These are phyloP conservation scores for Alligator mississippiensis DNA, from an alignment of 2,113 vertebrate genomes.

Conservation along the genomic window DNA sequence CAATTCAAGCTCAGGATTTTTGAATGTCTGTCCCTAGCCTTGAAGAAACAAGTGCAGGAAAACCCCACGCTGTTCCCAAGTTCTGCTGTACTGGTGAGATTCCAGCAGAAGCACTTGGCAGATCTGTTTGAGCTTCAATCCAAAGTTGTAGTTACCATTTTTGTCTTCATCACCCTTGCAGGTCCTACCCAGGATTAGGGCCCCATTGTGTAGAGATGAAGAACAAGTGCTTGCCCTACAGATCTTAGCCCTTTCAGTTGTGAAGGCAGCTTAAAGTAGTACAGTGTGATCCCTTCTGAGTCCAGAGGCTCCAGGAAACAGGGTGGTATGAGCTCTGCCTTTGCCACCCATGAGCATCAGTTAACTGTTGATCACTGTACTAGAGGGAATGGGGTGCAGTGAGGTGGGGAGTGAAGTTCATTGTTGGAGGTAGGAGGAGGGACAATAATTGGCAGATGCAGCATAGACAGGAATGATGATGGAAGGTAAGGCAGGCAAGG, in stretches of 20 bases:
- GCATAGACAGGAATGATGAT: neutral
- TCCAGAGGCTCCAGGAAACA: too few species aligned
- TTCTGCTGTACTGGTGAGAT: neutral
- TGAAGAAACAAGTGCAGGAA: neutral
- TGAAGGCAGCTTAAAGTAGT: too few species aligned
- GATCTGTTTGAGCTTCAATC: neutral
- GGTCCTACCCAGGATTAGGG: neutral
- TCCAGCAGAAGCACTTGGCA: neutral
- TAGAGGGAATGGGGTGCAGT: neutral
- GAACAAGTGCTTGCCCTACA: too few species aligned
- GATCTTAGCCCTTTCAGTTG: too few species aligned
- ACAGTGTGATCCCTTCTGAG: too few species aligned
- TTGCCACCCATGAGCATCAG: neutral
- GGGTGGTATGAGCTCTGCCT: too few species aligned
- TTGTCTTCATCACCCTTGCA: neutral
- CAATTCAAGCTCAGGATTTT: too few species aligned
- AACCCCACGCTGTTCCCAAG: neutral
- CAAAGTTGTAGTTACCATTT: neutral
- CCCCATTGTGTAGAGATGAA: neutral
- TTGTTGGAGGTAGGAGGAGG: fast-evolving
- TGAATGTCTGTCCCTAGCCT: too few species aligned
- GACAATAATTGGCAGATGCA: neutral
- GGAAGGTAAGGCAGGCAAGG: neutral
- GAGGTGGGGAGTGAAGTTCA: neutral
- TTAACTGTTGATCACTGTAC: slow-evolving; percentile 12